These are phyloP conservation scores for Cygnus atratus DNA, from an alignment of 2,113 vertebrate genomes.

Conservation along the genomic window DNA sequence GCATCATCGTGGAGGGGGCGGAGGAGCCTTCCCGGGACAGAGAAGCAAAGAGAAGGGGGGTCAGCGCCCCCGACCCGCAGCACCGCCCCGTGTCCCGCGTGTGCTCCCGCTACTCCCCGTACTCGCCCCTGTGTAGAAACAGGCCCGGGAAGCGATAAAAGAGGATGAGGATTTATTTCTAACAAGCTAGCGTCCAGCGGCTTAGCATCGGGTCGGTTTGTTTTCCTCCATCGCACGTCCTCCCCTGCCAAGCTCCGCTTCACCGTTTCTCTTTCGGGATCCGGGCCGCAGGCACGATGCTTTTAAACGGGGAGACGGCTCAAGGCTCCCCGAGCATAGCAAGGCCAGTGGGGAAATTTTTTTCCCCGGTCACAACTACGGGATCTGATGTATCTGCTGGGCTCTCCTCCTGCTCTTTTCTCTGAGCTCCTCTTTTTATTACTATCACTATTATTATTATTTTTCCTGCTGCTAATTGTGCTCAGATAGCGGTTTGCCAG, in stretches of 20 bases:
- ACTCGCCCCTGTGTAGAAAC: neutral
- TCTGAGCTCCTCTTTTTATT: neutral
- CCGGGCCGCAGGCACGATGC: neutral
- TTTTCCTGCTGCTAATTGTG: neutral
- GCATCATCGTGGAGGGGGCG: conserved; percentile 88
- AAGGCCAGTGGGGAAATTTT: conserved; percentile 1
- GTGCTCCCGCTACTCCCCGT: neutral
- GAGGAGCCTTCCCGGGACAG: conserved; percentile 43
- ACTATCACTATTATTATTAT: neutral
- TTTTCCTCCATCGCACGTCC: neutral
- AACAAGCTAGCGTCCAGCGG: neutral
- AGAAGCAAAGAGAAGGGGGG: neutral
- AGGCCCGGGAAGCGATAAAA: neutral
- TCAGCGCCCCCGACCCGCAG: neutral
- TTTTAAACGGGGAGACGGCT: neutral
- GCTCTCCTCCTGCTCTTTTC: neutral
- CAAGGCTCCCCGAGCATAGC: neutral
- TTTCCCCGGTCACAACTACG: neutral
- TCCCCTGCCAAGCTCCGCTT: neutral
- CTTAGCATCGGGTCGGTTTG: neutral
- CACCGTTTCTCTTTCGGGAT: neutral
- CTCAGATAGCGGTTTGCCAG: neutral
- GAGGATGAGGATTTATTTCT: neutral
- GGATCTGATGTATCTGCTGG: neutral
- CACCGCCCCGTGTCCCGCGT: neutral